Base-by-base conservation (phyloP, 2,113 vertebrate species). In the Pelecanoides urinatrix region DNA sequence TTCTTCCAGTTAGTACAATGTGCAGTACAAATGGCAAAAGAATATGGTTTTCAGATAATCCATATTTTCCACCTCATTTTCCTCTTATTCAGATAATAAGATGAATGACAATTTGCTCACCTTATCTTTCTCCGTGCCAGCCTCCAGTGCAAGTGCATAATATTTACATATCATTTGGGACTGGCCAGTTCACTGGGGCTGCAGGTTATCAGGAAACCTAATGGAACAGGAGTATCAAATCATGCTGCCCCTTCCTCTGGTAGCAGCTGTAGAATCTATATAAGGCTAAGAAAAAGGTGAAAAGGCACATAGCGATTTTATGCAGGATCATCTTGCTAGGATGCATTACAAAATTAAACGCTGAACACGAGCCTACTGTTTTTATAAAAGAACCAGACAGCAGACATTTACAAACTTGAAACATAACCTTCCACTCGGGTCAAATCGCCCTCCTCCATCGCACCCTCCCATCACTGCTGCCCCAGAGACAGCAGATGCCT, bases 341-440 rank as follows among this genome's bases (percentile, higher is more conserved):
- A 36, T 32, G 18, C 13, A 6, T 7, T 10, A n/a, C 52, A n/a
- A 4, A 76, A 90, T 13, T 10, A 40, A 66, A 90, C 2, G 1
- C 45, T 32, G 30, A 42, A 61, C 13, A 20, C 20, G 1, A 44
- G 9, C 23, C 10, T 26, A 4, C 2, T 30, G 26, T 0, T 45
- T 76, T 55, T 38, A 11, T 7, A 50, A 23, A 42, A n/a, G 16
- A 34, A 23, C 20, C 1, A 1, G 40, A 27, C 8, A 18, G 18
- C 13, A 30, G 23, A 44, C 6, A 4, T 34, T 21, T 3, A 22
- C 13, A n/a, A 76, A 30, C 4, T 15, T 5, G 26, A 5, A 23
- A 2, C 1, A 2, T 5, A 3, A 15, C 77, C 21, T 72, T 20
- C 4, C 11, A 6, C 30, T 1, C 0, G 0, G 16, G 15, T 15